These are phyloP conservation scores for Perca schrenkii DNA, from an alignment of 2,113 vertebrate genomes.

Conservation along the genomic window DNA sequence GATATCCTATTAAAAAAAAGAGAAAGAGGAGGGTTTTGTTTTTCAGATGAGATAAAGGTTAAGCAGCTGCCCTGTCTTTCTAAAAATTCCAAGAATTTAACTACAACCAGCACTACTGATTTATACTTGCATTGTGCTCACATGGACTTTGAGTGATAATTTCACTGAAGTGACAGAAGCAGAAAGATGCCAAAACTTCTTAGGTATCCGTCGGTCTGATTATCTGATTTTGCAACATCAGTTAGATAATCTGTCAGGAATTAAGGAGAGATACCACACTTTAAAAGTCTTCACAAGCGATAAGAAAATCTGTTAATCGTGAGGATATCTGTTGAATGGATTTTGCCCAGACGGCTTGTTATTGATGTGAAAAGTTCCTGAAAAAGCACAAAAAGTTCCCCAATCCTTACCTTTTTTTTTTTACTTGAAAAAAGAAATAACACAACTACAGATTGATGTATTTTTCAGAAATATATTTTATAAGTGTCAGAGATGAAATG, in stretches of 20 bases:
- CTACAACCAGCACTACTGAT: constrained; percentile 5
- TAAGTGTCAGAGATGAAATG: constrained; percentile 83
- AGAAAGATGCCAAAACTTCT: background rate
- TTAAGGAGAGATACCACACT: background rate
- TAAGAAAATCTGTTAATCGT: background rate
- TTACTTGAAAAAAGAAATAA: background rate
- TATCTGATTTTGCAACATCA: background rate
- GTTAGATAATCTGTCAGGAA: background rate
- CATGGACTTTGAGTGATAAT: constrained; percentile 40
- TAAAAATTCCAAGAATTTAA: background rate
- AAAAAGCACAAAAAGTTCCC: background rate
- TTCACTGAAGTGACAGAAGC: background rate
- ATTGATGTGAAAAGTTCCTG: background rate
- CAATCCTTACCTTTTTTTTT: background rate
- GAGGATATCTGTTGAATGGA: background rate
- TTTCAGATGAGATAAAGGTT: background rate
- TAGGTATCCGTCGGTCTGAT: background rate
- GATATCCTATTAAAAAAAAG: background rate
- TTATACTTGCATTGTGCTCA: background rate
- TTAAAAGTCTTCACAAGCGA: background rate
- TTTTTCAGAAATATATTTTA: constrained; percentile 86
- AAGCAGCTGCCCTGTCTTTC: background rate
- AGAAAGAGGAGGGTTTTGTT: too few relatives aligned
- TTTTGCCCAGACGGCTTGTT: background rate
- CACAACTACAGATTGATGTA: constrained; percentile 22